Base-by-base conservation (phyloP, 2,113 vertebrate species). In the Nansenia antarctica region DNA sequence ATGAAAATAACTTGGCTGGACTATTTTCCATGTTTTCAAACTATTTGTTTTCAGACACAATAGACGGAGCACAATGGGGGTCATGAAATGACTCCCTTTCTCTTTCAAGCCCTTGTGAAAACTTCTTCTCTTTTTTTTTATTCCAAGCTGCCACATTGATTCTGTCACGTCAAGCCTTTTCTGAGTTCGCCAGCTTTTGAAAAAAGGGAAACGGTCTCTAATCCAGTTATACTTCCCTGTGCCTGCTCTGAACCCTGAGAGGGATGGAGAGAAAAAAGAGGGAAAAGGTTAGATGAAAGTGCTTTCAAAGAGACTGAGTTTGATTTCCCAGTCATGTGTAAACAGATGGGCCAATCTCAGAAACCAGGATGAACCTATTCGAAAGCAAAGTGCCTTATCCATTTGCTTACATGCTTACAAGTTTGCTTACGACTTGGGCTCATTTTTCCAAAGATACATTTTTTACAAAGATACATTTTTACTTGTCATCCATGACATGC, bases 91-190 rank as follows among this genome's bases (percentile, higher is more conserved):
- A 35, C 20, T 24, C 32, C 58, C 9, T 60, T 7, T 60, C 58
- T 20, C 15, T 35, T 34, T 34, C 35, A 60, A 60, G 32, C 58
- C 31, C 31, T 31, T 12, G 58, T 60, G 90, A 92, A 88, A 90
- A 81, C 86, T 76, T 82, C 62, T 67, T 89, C 47, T 87, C 73
- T 82, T 67, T 67, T 89, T 57, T 87, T 73, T 88, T 89, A 91
- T 92, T 80, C 58, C 86, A 88, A 90, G 85, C 92, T 94, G 93
- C 90, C 92, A 93, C 88, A 92, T 92, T 92, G 92, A 93, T 94
- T 94, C 91, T 90, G 91, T 94, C 92, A 93, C 89, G 87, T 90
- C 88, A 87, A 91, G 87, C 85, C 82, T 86, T 92, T 86, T 80
- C 92, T 90, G 88, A 90, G 91, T 93, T 92, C 89, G 93, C 89